These are phyloP conservation scores for Anolis carolinensis DNA, from an alignment of 2,113 vertebrate genomes.

Conservation along the genomic window DNA sequence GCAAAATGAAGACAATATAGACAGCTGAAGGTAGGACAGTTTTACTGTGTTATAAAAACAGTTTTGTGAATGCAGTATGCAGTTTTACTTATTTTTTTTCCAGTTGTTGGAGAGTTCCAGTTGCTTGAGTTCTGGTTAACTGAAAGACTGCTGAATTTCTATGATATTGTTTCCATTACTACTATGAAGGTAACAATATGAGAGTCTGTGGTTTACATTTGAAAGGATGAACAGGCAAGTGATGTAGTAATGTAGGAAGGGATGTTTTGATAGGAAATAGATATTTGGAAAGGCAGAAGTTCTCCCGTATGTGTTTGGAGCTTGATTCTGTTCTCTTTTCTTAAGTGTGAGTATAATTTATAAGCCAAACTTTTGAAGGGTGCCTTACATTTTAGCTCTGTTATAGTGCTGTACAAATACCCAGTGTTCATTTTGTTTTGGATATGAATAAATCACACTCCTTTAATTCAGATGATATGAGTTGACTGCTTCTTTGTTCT, in stretches of 20 bases:
- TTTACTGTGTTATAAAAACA: no score
- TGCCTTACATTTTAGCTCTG: background rate
- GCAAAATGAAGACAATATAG: no score
- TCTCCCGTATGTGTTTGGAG: background rate
- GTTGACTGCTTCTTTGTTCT: background rate
- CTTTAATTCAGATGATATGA: conserved; percentile 27
- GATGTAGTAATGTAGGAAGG: background rate
- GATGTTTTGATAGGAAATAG: background rate
- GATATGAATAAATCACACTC: background rate
- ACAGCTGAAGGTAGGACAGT: no score
- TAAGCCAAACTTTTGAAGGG: background rate
- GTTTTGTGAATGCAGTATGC: no score
- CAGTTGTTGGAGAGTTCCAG: no score
- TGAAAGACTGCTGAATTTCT: no score
- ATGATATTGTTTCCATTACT: no score
- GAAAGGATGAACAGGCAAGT: background rate
- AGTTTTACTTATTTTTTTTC: no score
- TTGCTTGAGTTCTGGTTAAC: no score
- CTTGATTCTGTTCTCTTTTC: background rate
- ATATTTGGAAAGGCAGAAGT: background rate
- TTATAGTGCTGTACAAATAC: conserved; percentile 15
- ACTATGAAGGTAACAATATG: background rate
- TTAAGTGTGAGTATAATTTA: conserved; percentile 10
- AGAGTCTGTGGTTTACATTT: background rate
- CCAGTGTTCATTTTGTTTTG: conserved; percentile 33